These are phyloP conservation scores for Erpornis zantholeuca DNA, from an alignment of 2,113 vertebrate genomes.

Conservation along the genomic window DNA sequence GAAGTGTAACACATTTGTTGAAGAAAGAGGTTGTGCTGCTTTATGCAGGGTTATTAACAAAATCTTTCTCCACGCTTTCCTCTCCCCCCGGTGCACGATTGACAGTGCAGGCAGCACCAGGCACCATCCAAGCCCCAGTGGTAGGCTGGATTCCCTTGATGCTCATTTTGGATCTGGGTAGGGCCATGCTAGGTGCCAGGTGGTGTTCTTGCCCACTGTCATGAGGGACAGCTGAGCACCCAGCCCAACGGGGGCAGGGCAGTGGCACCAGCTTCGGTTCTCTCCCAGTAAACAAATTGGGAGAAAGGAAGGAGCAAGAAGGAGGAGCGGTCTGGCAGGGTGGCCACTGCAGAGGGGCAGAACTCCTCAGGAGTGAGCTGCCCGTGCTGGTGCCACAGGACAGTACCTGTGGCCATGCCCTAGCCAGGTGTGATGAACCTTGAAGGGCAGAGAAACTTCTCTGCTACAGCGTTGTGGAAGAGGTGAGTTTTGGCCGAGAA, in stretches of 20 bases:
- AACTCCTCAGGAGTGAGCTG: not conserved
- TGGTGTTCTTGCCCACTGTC: fast-evolving
- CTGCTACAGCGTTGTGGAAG: not conserved
- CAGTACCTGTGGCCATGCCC: not conserved
- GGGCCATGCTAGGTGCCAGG: not conserved
- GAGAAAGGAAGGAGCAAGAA: not conserved
- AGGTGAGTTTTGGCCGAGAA: not conserved
- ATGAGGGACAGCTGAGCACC: not conserved
- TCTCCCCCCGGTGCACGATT: not conserved
- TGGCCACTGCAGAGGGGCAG: not conserved
- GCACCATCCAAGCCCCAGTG: not conserved
- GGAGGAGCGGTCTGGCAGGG: not conserved
- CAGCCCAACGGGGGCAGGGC: fast-evolving
- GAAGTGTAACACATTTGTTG: slow-evolving; percentile 39
- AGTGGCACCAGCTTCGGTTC: fast-evolving
- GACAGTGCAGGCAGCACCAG: not conserved
- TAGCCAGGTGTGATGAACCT: not conserved
- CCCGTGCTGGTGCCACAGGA: not conserved
- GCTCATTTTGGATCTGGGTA: not conserved
- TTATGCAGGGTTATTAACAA: not conserved
- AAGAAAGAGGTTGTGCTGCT: not conserved
- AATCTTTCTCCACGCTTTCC: not conserved
- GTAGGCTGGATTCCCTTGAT: not conserved
- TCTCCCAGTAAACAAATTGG: not conserved
- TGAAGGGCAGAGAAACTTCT: not conserved